These are phyloP conservation scores for Sisyra terminalis DNA, from an alignment of 2,888 invertebrate genomes.

Conservation along the genomic window DNA sequence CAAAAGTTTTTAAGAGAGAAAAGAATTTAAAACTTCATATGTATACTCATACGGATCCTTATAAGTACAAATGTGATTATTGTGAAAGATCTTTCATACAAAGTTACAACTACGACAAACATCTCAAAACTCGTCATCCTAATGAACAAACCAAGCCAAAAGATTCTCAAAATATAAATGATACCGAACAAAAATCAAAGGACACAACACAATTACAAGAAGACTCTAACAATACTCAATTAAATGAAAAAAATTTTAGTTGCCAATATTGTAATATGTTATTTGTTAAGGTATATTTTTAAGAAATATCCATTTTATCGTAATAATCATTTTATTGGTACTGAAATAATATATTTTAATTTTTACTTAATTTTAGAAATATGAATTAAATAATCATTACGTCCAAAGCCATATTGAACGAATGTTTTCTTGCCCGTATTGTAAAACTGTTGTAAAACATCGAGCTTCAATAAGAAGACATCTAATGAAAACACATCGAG, in stretches of 20 bases:
- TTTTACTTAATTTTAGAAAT: conserved; percentile 5
- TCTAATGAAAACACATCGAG: conserved; percentile 19
- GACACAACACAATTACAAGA: no score
- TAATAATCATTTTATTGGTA: no score
- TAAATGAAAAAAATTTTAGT: not conserved
- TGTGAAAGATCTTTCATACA: conserved; percentile 14
- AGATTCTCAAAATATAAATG: no score
- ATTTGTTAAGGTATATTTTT: conserved; percentile 8
- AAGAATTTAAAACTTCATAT: conserved; percentile 10
- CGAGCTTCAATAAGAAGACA: conserved; percentile 22
- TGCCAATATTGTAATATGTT: conserved; percentile 8
- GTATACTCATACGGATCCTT: conserved; percentile 5
- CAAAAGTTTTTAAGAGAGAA: conserved; percentile 14
- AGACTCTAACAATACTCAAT: no score
- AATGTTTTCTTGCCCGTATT: conserved; percentile 20
- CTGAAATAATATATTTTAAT: no score
- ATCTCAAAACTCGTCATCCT: conserved; percentile 15
- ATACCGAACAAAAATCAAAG: no score
- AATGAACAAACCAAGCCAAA: conserved; percentile 11
- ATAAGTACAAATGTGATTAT: conserved; percentile 12
- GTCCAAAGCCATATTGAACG: conserved; percentile 1
- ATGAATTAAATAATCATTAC: conserved; percentile 4
- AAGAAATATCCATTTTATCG: no score
- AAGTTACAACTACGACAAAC: conserved; percentile 14
- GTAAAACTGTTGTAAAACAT: conserved; percentile 21